Evolutionary conservation across 2,797 vertebrate species (phyloP).

Genomic region (Eidolon dupreanum): DNA sequence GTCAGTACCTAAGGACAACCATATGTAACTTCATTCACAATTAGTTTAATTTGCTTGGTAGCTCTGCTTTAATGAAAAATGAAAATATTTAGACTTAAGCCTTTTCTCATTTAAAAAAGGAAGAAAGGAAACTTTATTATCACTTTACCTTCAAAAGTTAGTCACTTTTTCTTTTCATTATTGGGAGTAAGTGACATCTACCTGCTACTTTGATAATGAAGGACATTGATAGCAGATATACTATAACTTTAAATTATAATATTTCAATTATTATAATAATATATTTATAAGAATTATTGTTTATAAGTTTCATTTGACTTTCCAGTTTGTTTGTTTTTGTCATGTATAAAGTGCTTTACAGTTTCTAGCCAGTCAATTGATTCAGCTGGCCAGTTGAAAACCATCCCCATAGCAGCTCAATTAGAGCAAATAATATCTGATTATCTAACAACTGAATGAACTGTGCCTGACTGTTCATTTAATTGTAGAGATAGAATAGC

Average conservation of each 20-base stretch:
- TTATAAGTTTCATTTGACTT: background rate
- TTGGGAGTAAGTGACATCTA: background rate
- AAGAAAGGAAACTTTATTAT: background rate
- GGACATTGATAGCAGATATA: slow-evolving; percentile 15
- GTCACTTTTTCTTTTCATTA: slow-evolving; percentile 37
- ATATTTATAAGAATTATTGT: slow-evolving; percentile 1
- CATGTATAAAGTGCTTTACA: background rate
- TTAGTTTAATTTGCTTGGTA: slow-evolving; percentile 77
- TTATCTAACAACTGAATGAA: background rate
- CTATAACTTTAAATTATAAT: slow-evolving; percentile 22
- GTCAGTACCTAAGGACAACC: slow-evolving; percentile 68
- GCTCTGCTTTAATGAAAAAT: slow-evolving; percentile 55
- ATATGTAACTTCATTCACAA: slow-evolving; percentile 68
- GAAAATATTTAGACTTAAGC: slow-evolving; percentile 49
- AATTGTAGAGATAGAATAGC: background rate
- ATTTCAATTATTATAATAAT: background rate
- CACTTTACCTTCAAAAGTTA: slow-evolving; percentile 41
- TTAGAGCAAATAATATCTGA: background rate
- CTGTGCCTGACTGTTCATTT: background rate
- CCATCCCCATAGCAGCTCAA: background rate
- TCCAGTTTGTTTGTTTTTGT: background rate
- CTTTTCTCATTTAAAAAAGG: background rate
- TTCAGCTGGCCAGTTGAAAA: background rate
- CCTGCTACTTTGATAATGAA: background rate
- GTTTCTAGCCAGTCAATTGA: background rate